A percentile compares a stretch with the other conserved stretches of the same genome.
These are phyloP conservation scores for Takifugu rubripes DNA, from an alignment of 2,797 vertebrate species.

Conservation along the genomic window DNA sequence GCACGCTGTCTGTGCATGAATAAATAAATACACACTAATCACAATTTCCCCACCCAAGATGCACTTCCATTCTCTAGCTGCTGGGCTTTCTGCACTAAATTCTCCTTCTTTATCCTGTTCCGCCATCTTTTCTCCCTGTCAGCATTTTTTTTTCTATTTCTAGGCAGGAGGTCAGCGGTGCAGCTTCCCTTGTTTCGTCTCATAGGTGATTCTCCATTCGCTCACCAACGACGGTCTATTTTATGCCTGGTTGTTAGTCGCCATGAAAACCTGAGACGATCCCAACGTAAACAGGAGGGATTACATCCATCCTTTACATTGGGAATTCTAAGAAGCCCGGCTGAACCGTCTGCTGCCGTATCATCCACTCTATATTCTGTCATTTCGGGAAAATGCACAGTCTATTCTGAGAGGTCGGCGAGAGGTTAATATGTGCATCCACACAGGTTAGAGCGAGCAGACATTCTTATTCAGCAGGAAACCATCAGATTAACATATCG, in stretches of 20 bases:
- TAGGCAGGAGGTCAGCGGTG: conserved; percentile 39
- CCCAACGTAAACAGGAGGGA: background rate
- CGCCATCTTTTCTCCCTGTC: conserved; percentile 22
- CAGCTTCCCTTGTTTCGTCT: conserved; percentile 36
- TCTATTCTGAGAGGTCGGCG: conserved; percentile 4
- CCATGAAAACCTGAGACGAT: background rate
- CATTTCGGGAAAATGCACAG: background rate
- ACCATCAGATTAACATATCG: background rate
- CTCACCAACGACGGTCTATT: background rate
- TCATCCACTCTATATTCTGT: background rate
- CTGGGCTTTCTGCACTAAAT: no score
- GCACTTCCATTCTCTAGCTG: background rate
- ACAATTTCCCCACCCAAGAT: background rate
- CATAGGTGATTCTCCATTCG: conserved; percentile 45
- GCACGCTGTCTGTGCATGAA: background rate
- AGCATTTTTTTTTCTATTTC: conserved; percentile 12
- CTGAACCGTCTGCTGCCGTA: background rate
- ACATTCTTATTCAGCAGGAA: background rate
- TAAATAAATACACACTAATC: background rate
- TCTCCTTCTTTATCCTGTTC: background rate
- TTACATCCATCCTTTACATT: background rate
- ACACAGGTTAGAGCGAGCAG: background rate
- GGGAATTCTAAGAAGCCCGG: background rate
- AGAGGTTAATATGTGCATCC: conserved; percentile 7
- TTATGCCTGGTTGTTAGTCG: background rate